Evolutionary conservation across 2,888 invertebrate species (phyloP).

Genomic region (Andrena camellia): DNA sequence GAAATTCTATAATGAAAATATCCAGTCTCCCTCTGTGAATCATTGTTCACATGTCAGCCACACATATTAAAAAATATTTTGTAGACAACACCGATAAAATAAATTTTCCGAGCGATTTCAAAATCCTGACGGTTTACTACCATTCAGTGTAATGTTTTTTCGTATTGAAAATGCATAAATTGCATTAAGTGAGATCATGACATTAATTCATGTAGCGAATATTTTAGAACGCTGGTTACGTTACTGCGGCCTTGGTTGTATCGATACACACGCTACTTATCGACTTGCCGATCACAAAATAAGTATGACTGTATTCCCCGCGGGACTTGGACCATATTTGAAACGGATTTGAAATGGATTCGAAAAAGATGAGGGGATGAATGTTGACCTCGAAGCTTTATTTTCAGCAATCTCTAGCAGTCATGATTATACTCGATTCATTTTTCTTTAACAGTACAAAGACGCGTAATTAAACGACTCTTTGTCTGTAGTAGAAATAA

Average conservation of each 20-base stretch:
- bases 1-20: too few species aligned
- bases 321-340: neutral
- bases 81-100: neutral
- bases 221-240: neutral
- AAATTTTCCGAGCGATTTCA: neutral
- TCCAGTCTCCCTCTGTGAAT: too few species aligned
- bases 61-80: neutral
- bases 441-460: too few species aligned
- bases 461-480: too few species aligned
- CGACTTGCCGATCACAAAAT: neutral
- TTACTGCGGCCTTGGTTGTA: neutral
- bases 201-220: neutral
- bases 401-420: neutral
- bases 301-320: neutral
- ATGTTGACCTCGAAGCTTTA: neutral
- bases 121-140: neutral
- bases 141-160: neutral
- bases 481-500: too few species aligned
- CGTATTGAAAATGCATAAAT: neutral
- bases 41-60: too few species aligned
- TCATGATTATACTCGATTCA: too few species aligned
- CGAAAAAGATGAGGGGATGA: neutral
- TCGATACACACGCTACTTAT: constrained; percentile 2
- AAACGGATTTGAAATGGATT: neutral
- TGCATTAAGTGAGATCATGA: neutral